These are phyloP conservation scores for Dendrolimus punctatus DNA, from an alignment of 1,140 invertebrate species.

Conservation along the genomic window DNA sequence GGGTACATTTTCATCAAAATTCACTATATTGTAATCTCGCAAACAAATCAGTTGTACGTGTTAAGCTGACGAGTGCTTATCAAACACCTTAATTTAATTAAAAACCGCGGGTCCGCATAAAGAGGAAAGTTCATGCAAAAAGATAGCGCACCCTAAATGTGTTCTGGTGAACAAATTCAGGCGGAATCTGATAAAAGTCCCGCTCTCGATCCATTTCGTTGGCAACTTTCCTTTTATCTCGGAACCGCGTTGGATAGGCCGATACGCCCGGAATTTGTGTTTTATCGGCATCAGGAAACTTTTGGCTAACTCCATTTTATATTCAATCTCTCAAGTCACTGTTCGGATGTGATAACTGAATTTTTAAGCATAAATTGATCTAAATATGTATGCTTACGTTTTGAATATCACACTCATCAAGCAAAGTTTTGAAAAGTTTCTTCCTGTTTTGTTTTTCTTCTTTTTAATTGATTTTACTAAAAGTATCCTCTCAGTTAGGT, in stretches of 20 bases:
- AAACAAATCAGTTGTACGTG: background rate
- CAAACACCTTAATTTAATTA: slow-evolving; percentile 34
- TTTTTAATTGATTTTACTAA: no score
- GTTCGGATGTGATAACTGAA: slow-evolving; percentile 19
- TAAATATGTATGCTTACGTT: no score
- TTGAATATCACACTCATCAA: no score
- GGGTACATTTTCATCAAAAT: no score
- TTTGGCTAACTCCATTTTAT: slow-evolving; percentile 28
- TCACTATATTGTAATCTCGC: no score
- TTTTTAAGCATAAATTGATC: no score
- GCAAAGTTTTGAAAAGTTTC: no score
- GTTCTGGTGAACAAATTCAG: slow-evolving; percentile 37
- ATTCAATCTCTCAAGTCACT: slow-evolving; percentile 34
- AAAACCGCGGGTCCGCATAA: slow-evolving; percentile 32
- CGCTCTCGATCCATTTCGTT: slow-evolving; percentile 43
- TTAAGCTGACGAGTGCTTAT: slow-evolving; percentile 3
- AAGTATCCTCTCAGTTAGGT: no score
- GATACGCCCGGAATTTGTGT: slow-evolving; percentile 41
- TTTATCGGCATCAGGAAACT: slow-evolving; percentile 31
- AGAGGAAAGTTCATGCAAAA: slow-evolving; percentile 36
- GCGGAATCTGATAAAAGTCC: slow-evolving; percentile 49
- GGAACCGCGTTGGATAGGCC: slow-evolving; percentile 20
- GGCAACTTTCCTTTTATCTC: slow-evolving; percentile 50
- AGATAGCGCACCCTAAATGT: slow-evolving; percentile 39
- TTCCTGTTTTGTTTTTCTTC: no score